Base-by-base conservation (phyloP, 2,113 vertebrate species). In the Solea senegalensis region DNA sequence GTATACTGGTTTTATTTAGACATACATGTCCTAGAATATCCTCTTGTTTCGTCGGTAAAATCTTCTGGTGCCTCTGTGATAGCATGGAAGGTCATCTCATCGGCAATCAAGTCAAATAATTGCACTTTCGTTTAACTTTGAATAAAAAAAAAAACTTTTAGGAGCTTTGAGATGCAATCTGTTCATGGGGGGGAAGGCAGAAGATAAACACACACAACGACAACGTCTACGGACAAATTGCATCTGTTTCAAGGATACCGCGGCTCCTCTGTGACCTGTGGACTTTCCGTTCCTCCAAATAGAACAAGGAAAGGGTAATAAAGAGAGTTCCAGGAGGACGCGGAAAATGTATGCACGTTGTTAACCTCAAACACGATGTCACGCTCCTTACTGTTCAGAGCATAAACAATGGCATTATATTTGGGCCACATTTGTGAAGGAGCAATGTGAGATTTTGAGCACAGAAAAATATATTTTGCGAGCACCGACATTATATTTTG, bases 281-380 rank as follows among this genome's bases (percentile, higher is more conserved):
- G 57, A 64, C 61, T 64, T 44, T 41, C 27, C 55, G 51, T 26
- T 51, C 70, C 69, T 68, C 9, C 0, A 55, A 74, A 60, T 34
- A 50, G 73, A 86, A 69, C 68, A 87, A 88, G 80, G 41, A 68
- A 52, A 54, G 44, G 52, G 28, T 48, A 62, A 83, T 79, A 67
- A 71, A 74, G 43, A 65, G 72, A 81, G 39, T 57, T 82, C 14
- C 21, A 48, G 48, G 62, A 64, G 69, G 56, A 48, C 66, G 83
- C 90, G 74, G 82, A 87, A 89, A 86, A 91, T 92, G 70, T 59
- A 90, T 90, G 67, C 54, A 41, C 58, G 54, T 68, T 65, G 61
- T 88, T 92, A 85, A 86, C 85, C 78, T 83, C 70, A 55, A 62
- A 72, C 62, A 73, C 48, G 21, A 50, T 61, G 65, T 65, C 76